A percentile compares a stretch with the other conserved stretches of the same genome.
Evolutionary conservation across 2,888 invertebrate genomes (phyloP).

Genomic region (Teleogryllus oceanicus): DNA sequence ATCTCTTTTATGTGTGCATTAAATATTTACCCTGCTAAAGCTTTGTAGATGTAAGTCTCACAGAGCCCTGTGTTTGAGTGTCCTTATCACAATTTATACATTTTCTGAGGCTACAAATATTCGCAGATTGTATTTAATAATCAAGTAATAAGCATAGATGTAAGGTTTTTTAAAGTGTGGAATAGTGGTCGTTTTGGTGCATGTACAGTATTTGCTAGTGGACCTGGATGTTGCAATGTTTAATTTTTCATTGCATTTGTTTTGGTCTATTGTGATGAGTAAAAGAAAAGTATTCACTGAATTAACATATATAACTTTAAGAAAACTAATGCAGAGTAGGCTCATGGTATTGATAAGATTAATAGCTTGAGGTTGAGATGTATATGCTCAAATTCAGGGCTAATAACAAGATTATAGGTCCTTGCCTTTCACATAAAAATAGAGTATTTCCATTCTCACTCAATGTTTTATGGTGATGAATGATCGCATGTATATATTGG

Average conservation of each 20-base stretch:
- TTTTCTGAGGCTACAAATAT: too few relatives aligned
- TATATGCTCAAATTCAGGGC: slow-evolving; percentile 2
- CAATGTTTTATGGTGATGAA: background rate
- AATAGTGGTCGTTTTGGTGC: too few relatives aligned
- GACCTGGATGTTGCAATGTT: background rate
- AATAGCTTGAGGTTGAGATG: background rate
- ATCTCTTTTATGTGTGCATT: background rate
- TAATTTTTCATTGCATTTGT: background rate
- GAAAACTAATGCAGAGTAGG: background rate
- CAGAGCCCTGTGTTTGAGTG: slow-evolving; percentile 6
- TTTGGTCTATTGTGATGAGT: background rate
- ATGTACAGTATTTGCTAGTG: too few relatives aligned
- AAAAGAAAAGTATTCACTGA: background rate
- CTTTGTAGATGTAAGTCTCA: background rate
- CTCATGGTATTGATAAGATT: background rate
- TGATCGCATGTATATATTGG: slow-evolving; percentile 19
- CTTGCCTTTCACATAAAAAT: background rate
- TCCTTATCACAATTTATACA: background rate
- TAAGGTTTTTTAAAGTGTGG: too few relatives aligned
- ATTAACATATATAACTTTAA: background rate
- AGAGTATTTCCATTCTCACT: background rate
- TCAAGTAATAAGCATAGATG: too few relatives aligned
- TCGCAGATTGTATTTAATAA: too few relatives aligned
- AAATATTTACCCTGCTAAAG: background rate
- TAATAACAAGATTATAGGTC: background rate